Base-by-base conservation (phyloP, 2,113 vertebrate genomes). In the Symphodus melops region DNA sequence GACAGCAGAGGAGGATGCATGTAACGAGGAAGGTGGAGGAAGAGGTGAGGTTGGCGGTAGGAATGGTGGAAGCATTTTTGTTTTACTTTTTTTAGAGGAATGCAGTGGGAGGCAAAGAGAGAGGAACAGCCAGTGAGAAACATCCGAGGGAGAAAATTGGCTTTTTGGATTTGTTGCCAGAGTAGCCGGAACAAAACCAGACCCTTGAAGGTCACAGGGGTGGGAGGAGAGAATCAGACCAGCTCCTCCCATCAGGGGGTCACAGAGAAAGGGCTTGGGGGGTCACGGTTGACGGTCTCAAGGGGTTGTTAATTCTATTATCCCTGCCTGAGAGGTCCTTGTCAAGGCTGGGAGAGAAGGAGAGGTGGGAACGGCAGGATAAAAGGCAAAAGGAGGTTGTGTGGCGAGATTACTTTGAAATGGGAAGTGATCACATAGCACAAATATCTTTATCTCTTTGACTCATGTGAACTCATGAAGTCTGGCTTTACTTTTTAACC, bases 221-320 rank as follows among this genome's bases (percentile, higher is more conserved):
- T 77, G 73, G 81, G 81, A 85, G 79, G 76, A 55, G 13, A 37
- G 62, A 81, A 79, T 82, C 64, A 76, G 51, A 75, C 69, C 68
- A 75, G 71, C 72, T 82, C 62, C 20, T 54, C 86, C 82, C 83
- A 78, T 77, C 52, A 52, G 82, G 89, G 83, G 83, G 86, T 88
- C 68, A 79, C 56, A 39, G 77, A 85, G 83, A 83, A 62, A 75
- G 17, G 33, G 52, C 52, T 53, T 42, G 21, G 60, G 74, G 81
- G 64, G 75, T 90, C 79, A 78, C 25, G 46, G 68, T 86, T 88
- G 85, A 90, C 21, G 52, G 75, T 83, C 67, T 65, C 79, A 78
- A 51, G 72, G 82, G 86, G 68, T 85, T 82, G 86, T 86, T 92
- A 91, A 93, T 94, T 90, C 82, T 87, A 90, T 94, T 92, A 92